Conservation (phyloP, 2,888 invertebrate genomes). For the Dendrolimus houi region DNA sequence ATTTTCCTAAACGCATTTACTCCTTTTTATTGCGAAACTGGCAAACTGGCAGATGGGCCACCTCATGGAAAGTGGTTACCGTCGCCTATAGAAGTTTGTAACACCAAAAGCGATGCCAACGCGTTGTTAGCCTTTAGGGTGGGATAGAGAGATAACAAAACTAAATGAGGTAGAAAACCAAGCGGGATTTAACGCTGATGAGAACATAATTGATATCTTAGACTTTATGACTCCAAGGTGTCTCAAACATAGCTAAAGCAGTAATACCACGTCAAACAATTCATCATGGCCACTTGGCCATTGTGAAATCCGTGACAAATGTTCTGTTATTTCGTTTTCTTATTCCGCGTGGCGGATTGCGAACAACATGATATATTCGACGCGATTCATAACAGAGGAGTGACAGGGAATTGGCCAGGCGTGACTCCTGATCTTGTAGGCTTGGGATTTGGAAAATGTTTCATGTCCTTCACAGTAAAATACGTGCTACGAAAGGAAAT, state of each 20-base stretch:
- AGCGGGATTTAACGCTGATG: too few species aligned
- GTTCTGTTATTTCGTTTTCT: slow-evolving; percentile 2
- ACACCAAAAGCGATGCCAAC: too few species aligned
- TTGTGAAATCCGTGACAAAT: slow-evolving; percentile 1
- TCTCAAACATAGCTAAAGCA: slow-evolving; percentile 2
- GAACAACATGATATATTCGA: slow-evolving; percentile 19
- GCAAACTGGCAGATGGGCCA: too few species aligned
- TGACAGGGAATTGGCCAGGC: neutral
- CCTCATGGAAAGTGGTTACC: too few species aligned
- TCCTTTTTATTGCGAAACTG: too few species aligned
- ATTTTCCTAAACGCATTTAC: too few species aligned
- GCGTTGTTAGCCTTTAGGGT: too few species aligned
- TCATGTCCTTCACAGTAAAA: neutral
- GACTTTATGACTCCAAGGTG: neutral
- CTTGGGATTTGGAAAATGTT: neutral
- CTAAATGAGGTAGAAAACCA: too few species aligned
- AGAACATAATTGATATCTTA: neutral
- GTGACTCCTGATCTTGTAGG: neutral
- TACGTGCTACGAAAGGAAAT: too few species aligned
- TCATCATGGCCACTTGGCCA: neutral
- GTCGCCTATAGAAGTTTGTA: too few species aligned
- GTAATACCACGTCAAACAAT: neutral
- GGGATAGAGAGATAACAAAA: too few species aligned
- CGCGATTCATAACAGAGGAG: slow-evolving; percentile 15
- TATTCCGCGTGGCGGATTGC: slow-evolving; percentile 11